Base-by-base conservation (phyloP, 2,888 invertebrate species). In the Panorpa germanica region DNA sequence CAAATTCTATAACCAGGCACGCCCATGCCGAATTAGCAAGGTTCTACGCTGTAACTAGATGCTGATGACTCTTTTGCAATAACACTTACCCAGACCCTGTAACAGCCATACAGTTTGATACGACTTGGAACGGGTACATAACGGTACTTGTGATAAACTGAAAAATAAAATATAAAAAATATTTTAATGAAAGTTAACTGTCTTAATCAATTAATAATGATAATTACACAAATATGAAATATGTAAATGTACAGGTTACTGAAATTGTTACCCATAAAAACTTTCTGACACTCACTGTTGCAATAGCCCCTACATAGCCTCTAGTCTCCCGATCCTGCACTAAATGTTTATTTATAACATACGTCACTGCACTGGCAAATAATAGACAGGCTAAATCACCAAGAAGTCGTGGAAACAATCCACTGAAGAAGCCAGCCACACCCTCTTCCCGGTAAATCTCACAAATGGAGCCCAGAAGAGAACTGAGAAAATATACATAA, bases 81-180 rank as follows among this genome's bases (percentile, higher is more conserved):
- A 34, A 28, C 15, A 47, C 53, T 49, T 47, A 70, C 63, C 70
- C 73, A 10, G 74, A 75, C 35, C 82, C 74, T 35, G 74, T 75
- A 7, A 91, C 78, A 34, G 77, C 70, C 82, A 91, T 88, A 44
- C 90, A 82, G 34, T 83, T 82, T 8, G 85, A 77, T 2, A 91
- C 86, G 34, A 95, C 80, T 49, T 77, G 72, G 48, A 91, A 71
- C 12, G 93, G 93, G 55, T 96, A 95, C n/a, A 86, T 77, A 37
- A 86, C 46, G 32, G 83, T 76, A 37, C 78, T 70, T 34, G 82
- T 78, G 29, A 86, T 56, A 50, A 88, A 80, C 66, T 65, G 54
- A 46, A 48, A 46, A 36, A 21, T 27, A 23, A 18, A 11, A 12
- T 10, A 11, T 33, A 36, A 24, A 23, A 28, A 31, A n/a, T 23